These are phyloP conservation scores for Cheilosia soror DNA, from an alignment of 2,888 invertebrate species.

Conservation along the genomic window DNA sequence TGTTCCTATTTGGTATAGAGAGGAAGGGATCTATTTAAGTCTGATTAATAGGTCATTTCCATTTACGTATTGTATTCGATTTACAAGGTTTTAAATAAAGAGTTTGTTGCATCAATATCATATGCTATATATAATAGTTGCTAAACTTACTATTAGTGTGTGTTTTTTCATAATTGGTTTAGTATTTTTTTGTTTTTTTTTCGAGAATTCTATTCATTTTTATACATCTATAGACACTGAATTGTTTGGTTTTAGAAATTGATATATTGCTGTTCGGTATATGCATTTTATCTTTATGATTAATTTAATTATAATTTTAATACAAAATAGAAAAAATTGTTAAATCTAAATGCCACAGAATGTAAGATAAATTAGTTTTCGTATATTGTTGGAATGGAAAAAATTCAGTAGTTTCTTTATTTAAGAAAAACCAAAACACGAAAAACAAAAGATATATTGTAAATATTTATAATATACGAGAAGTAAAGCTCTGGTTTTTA, in stretches of 20 bases:
- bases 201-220: constrained; percentile 59
- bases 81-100: constrained; percentile 61
- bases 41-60: constrained; percentile 54
- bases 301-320: constrained; percentile 76
- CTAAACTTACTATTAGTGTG: constrained; percentile 58
- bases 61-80: constrained; percentile 50
- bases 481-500: constrained; percentile 73
- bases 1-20: constrained; percentile 32
- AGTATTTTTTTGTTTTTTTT: constrained; percentile 29
- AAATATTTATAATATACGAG: constrained; percentile 43
- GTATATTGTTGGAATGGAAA: constrained; percentile 58
- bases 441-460: constrained; percentile 44
- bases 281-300: constrained; percentile 46
- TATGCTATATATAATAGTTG: constrained; percentile 53
- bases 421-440: constrained; percentile 20
- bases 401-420: constrained; percentile 18
- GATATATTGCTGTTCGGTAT: constrained; percentile 70
- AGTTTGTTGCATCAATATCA: constrained; percentile 56
- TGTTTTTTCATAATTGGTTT: constrained; percentile 43
- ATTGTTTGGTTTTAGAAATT: constrained; percentile 67
- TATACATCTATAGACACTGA: constrained; percentile 65
- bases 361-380: constrained; percentile 47
- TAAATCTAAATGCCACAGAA: constrained; percentile 57
- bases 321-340: constrained; percentile 79
- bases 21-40: constrained; percentile 26